These are phyloP conservation scores for Timandra comae DNA, from an alignment of 2,888 invertebrate genomes.

Conservation along the genomic window DNA sequence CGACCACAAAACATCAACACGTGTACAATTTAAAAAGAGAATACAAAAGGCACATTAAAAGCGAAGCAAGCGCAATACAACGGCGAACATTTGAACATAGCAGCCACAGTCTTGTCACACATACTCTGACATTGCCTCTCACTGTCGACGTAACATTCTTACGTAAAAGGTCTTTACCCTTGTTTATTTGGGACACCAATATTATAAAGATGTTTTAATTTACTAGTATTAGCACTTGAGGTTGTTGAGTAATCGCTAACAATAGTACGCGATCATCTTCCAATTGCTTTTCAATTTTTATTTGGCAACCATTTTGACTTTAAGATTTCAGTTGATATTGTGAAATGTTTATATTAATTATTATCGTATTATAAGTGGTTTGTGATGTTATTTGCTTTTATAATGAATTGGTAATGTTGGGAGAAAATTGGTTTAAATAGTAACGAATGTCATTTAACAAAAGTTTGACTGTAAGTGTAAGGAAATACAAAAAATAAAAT, in stretches of 20 bases:
- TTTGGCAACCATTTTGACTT: conserved; percentile 46
- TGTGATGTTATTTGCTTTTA: too few species aligned
- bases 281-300: conserved; percentile 44
- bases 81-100: too few species aligned
- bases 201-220: conserved; percentile 66
- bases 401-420: too few species aligned
- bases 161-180: conserved; percentile 74
- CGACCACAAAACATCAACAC: too few species aligned
- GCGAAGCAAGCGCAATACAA: not conserved
- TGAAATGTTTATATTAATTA: conserved; percentile 33
- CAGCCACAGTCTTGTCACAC: conserved; percentile 22
- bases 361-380: too few species aligned
- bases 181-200: conserved; percentile 70
- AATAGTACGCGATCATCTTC: conserved; percentile 33
- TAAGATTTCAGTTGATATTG: conserved; percentile 32
- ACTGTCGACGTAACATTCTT: conserved; percentile 64
- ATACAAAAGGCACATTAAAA: conserved; percentile 3
- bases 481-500: too few species aligned
- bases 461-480: too few species aligned
- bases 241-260: conserved; percentile 47
- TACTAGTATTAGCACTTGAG: conserved; percentile 54
- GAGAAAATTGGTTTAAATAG: too few species aligned
- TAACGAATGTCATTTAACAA: too few species aligned
- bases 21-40: too few species aligned
- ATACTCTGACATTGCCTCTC: conserved; percentile 74